These are phyloP conservation scores for Arothron firmamentum DNA, from an alignment of 2,113 vertebrate genomes.

Conservation along the genomic window DNA sequence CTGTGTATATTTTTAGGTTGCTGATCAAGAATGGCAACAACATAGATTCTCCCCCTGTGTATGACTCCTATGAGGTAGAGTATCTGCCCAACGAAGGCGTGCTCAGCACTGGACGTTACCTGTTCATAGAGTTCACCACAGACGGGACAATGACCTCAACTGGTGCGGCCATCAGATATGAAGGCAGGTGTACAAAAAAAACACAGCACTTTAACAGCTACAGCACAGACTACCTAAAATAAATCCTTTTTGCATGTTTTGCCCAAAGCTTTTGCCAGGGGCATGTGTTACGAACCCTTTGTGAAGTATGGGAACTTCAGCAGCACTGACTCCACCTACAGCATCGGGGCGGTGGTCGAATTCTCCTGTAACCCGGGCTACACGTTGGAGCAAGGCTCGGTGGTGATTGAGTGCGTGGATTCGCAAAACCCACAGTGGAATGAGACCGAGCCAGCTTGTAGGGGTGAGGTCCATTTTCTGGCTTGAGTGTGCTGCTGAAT, in stretches of 20 bases:
- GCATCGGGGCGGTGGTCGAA: slow-evolving; percentile 87
- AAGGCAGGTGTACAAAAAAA: slow-evolving; percentile 73
- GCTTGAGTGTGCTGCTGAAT: slow-evolving; percentile 15
- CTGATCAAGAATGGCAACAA: slow-evolving; percentile 94
- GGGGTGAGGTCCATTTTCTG: slow-evolving; percentile 74
- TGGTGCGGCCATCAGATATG: slow-evolving; percentile 88
- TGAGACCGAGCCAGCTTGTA: slow-evolving; percentile 92
- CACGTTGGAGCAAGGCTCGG: slow-evolving; percentile 93
- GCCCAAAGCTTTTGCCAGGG: slow-evolving; percentile 84
- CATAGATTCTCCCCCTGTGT: slow-evolving; percentile 86
- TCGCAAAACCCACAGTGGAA: slow-evolving; percentile 92
- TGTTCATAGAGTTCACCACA: slow-evolving; percentile 93
- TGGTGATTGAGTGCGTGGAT: slow-evolving; percentile 91
- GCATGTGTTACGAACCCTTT: slow-evolving; percentile 93
- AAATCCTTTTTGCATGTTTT: slow-evolving; percentile 10
- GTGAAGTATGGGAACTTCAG: slow-evolving; percentile 98
- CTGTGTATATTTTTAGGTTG: slow-evolving; percentile 72
- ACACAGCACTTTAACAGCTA: not conserved
- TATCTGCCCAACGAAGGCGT: slow-evolving; percentile 95
- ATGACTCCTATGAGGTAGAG: slow-evolving; percentile 95
- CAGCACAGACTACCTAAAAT: no score
- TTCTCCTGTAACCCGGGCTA: slow-evolving; percentile 94
- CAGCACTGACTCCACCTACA: slow-evolving; percentile 81
- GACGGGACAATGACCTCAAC: slow-evolving; percentile 87
- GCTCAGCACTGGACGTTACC: slow-evolving; percentile 80